Evolutionary conservation across 2,888 invertebrate species (phyloP).

Genomic region (Sthenelais limicola): DNA sequence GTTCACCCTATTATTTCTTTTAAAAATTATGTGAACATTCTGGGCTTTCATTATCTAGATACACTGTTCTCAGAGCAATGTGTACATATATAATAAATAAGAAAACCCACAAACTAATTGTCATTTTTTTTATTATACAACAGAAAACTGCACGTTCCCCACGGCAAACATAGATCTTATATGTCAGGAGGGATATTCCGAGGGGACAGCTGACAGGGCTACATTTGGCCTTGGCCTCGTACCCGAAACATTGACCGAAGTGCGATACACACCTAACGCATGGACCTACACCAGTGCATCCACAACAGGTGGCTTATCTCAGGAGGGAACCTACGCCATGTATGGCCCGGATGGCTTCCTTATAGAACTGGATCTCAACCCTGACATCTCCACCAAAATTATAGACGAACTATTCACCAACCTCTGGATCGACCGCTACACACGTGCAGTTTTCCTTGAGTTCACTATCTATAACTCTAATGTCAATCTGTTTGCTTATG

Average conservation of each 20-base stretch:
- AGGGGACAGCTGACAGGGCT: neutral
- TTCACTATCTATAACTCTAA: conserved; percentile 18
- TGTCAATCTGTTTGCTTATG: conserved; percentile 7
- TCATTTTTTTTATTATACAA: no score
- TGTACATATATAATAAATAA: no score
- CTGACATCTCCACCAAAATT: conserved; percentile 7
- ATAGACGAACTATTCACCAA: conserved; percentile 2
- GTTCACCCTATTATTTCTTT: no score
- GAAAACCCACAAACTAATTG: no score
- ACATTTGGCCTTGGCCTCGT: conserved; percentile 17
- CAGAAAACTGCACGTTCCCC: no score
- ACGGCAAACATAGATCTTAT: no score
- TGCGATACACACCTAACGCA: conserved; percentile 6
- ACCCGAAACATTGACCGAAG: conserved; percentile 14
- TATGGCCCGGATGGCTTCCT: conserved; percentile 11
- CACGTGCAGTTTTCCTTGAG: conserved; percentile 27
- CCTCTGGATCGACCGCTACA: conserved; percentile 14
- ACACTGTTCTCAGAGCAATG: no score
- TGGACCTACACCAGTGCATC: neutral
- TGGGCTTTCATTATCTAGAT: no score
- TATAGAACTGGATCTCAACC: conserved; percentile 10
- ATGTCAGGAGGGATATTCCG: neutral
- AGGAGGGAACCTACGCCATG: neutral
- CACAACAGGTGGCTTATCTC: neutral
- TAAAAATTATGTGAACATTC: no score